These are phyloP conservation scores for Indicator maculatus DNA, from an alignment of 2,113 vertebrate species.

Conservation along the genomic window DNA sequence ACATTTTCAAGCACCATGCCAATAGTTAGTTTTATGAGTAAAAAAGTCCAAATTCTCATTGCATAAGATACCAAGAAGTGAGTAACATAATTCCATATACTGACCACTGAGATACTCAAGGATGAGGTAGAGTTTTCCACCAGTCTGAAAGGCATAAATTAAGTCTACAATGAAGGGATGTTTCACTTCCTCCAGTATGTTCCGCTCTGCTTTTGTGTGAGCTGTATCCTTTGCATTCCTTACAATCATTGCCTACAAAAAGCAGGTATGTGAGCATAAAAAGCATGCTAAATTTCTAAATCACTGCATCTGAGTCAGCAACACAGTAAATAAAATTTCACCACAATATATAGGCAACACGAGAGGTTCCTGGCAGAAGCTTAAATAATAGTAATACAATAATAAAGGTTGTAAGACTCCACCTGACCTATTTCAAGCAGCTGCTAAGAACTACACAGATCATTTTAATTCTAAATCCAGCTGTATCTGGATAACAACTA, in stretches of 20 bases:
- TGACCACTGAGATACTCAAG: slow-evolving; percentile 98
- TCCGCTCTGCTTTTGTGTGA: slow-evolving; percentile 96
- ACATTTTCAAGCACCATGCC: neutral
- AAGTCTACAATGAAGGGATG: slow-evolving; percentile 98
- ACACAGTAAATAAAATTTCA: neutral
- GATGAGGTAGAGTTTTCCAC: slow-evolving; percentile 99
- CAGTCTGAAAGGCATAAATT: slow-evolving; percentile 99
- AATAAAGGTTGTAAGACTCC: neutral
- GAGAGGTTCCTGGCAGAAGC: neutral
- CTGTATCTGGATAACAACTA: neutral
- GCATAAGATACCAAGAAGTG: neutral
- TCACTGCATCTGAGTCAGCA: neutral
- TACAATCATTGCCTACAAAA: slow-evolving; percentile 93
- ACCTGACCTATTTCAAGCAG: neutral
- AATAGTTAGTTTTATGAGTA: neutral
- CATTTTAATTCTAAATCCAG: neutral
- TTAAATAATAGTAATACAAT: neutral
- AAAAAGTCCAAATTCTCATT: neutral
- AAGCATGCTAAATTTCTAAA: neutral
- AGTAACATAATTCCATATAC: slow-evolving; percentile 54
- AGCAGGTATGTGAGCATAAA: slow-evolving; percentile 49
- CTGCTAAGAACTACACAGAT: neutral
- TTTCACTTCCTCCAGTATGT: slow-evolving; percentile 97
- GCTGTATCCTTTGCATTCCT: slow-evolving; percentile 98
- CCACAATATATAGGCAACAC: too few species aligned